phyloP scores from a whole-genome alignment of 2,113 vertebrate genomes.

The Thamnophis sirtalis region DNA sequence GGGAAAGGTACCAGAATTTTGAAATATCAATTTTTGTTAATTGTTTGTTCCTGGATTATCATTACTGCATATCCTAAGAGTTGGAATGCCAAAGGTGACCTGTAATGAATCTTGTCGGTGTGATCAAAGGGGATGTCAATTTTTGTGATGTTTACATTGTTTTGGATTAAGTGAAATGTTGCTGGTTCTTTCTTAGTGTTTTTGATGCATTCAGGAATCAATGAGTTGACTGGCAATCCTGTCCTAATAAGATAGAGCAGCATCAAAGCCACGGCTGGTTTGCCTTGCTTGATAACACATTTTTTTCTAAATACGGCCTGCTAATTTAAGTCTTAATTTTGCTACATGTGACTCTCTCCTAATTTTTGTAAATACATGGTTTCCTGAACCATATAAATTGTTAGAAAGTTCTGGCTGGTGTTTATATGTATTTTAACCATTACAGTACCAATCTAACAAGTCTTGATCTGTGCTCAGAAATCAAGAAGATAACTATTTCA shows the following conservation, averaged over 20 bases:
- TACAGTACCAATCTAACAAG: not conserved
- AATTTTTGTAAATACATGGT: not conserved
- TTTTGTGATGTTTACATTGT: not conserved
- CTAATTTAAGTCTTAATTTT: not conserved
- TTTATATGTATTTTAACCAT: not conserved
- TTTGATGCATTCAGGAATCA: not conserved
- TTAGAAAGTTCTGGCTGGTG: not conserved
- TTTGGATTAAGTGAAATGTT: not conserved
- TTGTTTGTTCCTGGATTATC: not conserved
- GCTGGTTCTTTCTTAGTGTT: not conserved
- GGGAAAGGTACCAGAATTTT: not conserved
- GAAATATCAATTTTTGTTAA: not conserved
- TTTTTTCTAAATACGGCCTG: not conserved
- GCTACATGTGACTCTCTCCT: not conserved
- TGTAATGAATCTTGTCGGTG: not conserved
- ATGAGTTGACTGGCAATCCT: not conserved
- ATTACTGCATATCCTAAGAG: not conserved
- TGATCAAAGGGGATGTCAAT: not conserved
- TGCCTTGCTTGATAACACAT: not conserved
- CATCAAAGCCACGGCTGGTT: not conserved
- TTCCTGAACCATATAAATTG: not conserved
- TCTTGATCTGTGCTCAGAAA: not conserved
- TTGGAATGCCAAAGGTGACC: not conserved
- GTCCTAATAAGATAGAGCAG: not conserved
- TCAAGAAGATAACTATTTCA: slow-evolving; percentile 23